Conservation (phyloP, 2,888 invertebrate species). For the Torymus aiolomorphi region DNA sequence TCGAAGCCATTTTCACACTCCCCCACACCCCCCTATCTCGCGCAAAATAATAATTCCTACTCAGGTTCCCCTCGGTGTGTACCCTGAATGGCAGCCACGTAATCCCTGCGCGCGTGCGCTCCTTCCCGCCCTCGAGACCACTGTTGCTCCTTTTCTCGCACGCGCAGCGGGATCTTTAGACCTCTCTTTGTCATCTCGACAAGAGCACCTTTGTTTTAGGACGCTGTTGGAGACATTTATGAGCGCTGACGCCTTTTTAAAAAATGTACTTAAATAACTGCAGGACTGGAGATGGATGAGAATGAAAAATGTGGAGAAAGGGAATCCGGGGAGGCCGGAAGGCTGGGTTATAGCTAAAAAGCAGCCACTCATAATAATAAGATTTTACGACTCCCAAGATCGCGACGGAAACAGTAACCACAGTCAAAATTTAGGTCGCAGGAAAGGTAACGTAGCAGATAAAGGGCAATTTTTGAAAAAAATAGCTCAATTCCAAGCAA, state of each 20-base stretch:
- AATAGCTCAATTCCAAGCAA: too few species aligned
- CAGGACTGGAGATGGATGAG: constrained; percentile 8
- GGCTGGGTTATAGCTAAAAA: not conserved
- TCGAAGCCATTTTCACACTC: not conserved
- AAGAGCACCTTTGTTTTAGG: not conserved
- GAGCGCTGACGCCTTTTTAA: not conserved
- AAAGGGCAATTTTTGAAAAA: not conserved
- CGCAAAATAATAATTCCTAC: constrained; percentile 20
- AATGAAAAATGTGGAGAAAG: not conserved
- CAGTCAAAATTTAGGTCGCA: not conserved
- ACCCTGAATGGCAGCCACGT: constrained; percentile 12
- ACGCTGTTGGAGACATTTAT: constrained; percentile 8
- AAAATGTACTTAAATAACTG: not conserved
- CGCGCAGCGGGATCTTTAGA: not conserved
- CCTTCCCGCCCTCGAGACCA: not conserved
- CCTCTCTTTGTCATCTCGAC: not conserved
- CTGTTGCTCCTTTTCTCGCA: not conserved
- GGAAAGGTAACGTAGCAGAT: not conserved
- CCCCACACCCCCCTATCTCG: not conserved
- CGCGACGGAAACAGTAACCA: not conserved
- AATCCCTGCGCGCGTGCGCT: constrained; percentile 10
- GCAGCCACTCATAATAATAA: not conserved
- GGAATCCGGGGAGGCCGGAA: not conserved
- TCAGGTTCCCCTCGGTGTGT: not conserved
- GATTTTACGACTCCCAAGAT: not conserved